Evolutionary conservation across 2,888 invertebrate species (phyloP), one percentile per base, ranked within the genome.

Genomic region (Nomada ruficornis): DNA sequence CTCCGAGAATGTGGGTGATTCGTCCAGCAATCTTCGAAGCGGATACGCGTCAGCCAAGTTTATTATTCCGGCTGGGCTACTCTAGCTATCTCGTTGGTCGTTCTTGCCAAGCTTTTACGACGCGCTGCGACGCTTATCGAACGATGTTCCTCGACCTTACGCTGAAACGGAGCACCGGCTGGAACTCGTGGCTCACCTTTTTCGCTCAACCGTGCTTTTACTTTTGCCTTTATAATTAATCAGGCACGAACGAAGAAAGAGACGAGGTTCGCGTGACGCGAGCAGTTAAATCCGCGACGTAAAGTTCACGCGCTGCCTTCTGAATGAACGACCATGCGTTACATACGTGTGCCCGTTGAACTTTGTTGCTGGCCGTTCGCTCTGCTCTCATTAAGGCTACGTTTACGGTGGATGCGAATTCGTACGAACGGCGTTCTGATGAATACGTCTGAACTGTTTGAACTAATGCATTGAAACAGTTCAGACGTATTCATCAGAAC

Each of bases 1-100:
- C 77, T 86, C 57, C 60, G 74, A 47, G 54, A 63, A 65, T 75
- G 79, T 81, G 72, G 84, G 75, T 75, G 84, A 87, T 83, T 75
- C 63, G 65, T 82, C 84, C 68, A 69, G 55, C 59, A 26, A 71
- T 52, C 59, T 67, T 68, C 60, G 60, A 73, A 78, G 60, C 68
- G 67, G 69, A 83, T 68, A 77, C 72, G 73, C 68, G 60, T 59
- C 73, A 60, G 18, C 50, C 71, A 20, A 23, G 47, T 82, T 83
- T 84, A 80, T 84, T 82, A 79, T 73, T 77, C 36, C 54, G 44
- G 2, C 20, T 15, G 29, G 26, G 44, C 52, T 26, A 36, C 9
- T 50, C 20, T 44, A 50, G 10, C n/a, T 18, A 52, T 54, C 60
- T 59, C 23, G 20, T 4, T 29, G 29, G 13, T 1, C 47, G 20